A percentile compares a stretch with the other conserved stretches of the same genome.
Conservation (phyloP, 2,113 vertebrate species). For the Paraplagusia blochii region DNA sequence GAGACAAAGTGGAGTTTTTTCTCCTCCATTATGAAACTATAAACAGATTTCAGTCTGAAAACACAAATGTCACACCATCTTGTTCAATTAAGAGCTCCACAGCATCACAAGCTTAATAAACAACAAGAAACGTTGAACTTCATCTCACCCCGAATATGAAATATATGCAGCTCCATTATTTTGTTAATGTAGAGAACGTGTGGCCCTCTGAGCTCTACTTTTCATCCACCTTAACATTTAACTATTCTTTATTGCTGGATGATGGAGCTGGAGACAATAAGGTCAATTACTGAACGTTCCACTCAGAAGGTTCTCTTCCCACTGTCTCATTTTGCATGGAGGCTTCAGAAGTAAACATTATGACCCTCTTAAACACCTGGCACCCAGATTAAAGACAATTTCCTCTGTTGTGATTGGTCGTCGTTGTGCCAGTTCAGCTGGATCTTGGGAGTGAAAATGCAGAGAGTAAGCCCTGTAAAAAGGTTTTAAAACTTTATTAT, state of each 20-base stretch:
- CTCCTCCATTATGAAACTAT: not conserved
- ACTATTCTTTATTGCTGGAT: conserved; percentile 75
- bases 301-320: conserved; percentile 63
- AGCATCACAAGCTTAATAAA: conserved; percentile 73
- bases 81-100: conserved; percentile 60
- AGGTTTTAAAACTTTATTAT: conserved; percentile 38
- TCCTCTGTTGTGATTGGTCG: conserved; percentile 56
- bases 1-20: not conserved
- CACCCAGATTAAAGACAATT: conserved; percentile 44
- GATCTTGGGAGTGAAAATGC: conserved; percentile 29
- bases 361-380: conserved; percentile 53
- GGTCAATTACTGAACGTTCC: conserved; percentile 72
- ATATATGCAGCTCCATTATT: conserved; percentile 76
- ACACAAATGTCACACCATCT: conserved; percentile 12
- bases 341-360: conserved; percentile 59
- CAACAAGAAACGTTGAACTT: conserved; percentile 74
- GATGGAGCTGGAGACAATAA: conserved; percentile 72
- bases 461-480: conserved; percentile 32
- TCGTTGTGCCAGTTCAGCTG: conserved; percentile 33
- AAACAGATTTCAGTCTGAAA: too few species aligned
- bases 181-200: conserved; percentile 67
- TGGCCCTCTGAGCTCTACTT: conserved; percentile 74
- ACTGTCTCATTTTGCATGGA: conserved; percentile 63
- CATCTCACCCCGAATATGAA: conserved; percentile 77
- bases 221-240: conserved; percentile 72